Evolutionary conservation across 2,888 invertebrate species (phyloP).

Genomic region (Meteorus colon): DNA sequence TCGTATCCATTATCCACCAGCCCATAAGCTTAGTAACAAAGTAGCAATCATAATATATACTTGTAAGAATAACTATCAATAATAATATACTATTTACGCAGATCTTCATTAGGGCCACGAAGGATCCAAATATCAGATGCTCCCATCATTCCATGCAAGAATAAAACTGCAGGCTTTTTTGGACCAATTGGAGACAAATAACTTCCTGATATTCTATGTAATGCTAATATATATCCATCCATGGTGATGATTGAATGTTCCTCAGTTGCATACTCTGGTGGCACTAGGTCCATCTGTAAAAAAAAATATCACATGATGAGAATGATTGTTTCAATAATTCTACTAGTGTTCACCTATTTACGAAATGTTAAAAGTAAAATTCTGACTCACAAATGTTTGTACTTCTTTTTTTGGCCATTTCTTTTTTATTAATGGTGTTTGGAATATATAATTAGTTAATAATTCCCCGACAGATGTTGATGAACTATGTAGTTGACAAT

Average conservation of each 20-base stretch:
- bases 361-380: neutral
- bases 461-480: neutral
- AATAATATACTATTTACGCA: conserved; percentile 50
- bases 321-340: too few relatives aligned
- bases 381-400: conserved; percentile 25
- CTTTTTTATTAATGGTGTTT: neutral
- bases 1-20: conserved; percentile 58
- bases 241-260: conserved; percentile 57
- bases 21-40: conserved; percentile 52
- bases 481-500: neutral
- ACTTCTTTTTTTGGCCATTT: neutral
- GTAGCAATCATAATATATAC: neutral
- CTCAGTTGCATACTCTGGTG: conserved; percentile 55
- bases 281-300: conserved; percentile 55
- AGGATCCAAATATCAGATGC: conserved; percentile 59
- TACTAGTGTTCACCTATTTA: too few relatives aligned
- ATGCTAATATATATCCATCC: conserved; percentile 58
- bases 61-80: neutral
- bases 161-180: conserved; percentile 55
- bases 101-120: conserved; percentile 56
- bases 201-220: conserved; percentile 58
- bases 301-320: too few relatives aligned
- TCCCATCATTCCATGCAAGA: conserved; percentile 57
- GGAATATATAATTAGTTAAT: neutral
- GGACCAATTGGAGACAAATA: conserved; percentile 49